Percentiles rank a stretch among this genome's conserved stretches.
Evolutionary conservation across 2,797 vertebrate species (phyloP).

Genomic region (Varecia variegata): DNA sequence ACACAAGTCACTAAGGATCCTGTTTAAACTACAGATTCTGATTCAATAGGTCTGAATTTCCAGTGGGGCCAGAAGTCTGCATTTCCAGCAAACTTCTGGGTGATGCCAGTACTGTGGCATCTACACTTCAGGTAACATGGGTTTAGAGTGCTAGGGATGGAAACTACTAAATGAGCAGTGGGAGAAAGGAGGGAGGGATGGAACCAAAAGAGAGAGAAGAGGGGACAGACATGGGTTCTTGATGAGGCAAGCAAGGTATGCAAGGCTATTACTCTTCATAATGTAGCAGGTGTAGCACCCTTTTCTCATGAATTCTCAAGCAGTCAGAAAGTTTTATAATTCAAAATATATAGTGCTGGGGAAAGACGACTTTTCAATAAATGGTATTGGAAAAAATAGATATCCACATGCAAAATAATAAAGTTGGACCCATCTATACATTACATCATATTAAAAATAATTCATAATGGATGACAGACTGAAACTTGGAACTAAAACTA

Average conservation of each 20-base stretch:
- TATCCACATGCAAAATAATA: neutral
- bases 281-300: neutral
- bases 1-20: neutral
- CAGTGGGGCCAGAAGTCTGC: neutral
- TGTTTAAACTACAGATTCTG: neutral
- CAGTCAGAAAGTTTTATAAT: neutral
- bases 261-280: neutral
- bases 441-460: neutral
- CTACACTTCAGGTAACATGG: neutral
- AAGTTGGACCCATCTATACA: neutral
- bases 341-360: neutral
- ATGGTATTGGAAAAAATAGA: neutral
- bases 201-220: neutral
- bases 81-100: neutral
- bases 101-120: neutral
- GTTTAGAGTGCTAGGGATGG: neutral
- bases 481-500: neutral
- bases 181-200: neutral
- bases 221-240: neutral
- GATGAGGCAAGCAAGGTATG: neutral
- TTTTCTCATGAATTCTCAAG: neutral
- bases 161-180: neutral
- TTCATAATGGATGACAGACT: neutral
- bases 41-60: neutral
- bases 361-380: neutral